Evolutionary conservation across 2,888 invertebrate genomes (phyloP), one percentile per base, ranked within the genome.

Genomic region (Athrips mouffetella): DNA sequence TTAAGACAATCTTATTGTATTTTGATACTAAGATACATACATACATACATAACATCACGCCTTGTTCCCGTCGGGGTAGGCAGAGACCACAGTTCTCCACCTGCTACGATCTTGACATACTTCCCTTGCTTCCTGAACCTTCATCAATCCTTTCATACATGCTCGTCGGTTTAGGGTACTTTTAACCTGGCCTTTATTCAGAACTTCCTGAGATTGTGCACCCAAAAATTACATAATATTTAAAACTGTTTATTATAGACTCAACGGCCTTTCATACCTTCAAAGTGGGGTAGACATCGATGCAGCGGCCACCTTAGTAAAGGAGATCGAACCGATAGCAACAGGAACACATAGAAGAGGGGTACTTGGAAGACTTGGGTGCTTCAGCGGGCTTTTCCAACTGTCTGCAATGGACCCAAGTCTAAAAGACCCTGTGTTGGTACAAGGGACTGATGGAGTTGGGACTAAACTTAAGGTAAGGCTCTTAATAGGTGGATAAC

Each of bases 391-490:
- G 0, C 89, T 98, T 10, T 98, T 98, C 84, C 97, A 98, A 67
- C 78, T 94, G 11, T 93, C 93, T 47, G 92, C 92, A 5, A 94
- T 94, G 59, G 80, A 85, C 60, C 75, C 83, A 0, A 64, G 67
- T 11, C 92, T 93, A 58, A 90, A 90, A 57, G 95, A 97, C 73
- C 97, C 98, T 0, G 90, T 98, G 15, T 84, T 99, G 1, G 96
- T 98, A 11, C 96, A 98, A 54, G 97, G 97, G 0, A 97, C 98
- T 0, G 98, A 98, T 70, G 99, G 99, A 0, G 98, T 99, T 33
- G 98, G 99, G 1, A 97, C 98, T 3, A 99, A 99, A 81, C 90
- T 99, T 1, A 96, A 97, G 90, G 96, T 96, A 67, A 60, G 37
- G n/a, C 27, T 27, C n/a, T 2, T 2, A 8, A 27, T 33, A 33